Evolutionary conservation across 37 sponge, comb jelly and placozoan species (phyloP).

Genomic region (Oscarella lobularis): DNA sequence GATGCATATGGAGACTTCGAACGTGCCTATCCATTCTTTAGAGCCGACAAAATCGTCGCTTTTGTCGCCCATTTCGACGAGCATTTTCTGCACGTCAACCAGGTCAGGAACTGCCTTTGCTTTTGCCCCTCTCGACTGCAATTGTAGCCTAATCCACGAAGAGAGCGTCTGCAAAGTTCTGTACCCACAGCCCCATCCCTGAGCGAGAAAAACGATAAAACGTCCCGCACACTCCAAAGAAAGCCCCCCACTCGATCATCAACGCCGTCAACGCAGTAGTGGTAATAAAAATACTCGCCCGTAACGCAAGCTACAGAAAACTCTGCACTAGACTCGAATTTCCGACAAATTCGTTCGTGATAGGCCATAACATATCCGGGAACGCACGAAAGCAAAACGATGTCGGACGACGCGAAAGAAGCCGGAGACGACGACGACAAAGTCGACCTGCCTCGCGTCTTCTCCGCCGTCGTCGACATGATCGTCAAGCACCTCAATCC

Average conservation of each 20-base stretch:
- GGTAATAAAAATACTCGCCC: background rate
- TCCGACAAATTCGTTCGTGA: no score
- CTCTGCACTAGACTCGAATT: no score
- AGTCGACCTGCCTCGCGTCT: no score
- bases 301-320: background rate
- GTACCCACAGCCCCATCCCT: slow-evolving; percentile 1
- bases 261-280: background rate
- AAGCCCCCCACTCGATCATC: background rate
- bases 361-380: no score
- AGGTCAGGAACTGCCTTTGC: background rate
- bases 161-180: background rate
- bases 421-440: no score
- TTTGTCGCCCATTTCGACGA: background rate
- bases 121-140: background rate
- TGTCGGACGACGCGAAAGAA: no score
- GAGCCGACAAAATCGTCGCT: background rate
- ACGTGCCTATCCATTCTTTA: background rate
- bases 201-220: background rate
- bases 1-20: background rate
- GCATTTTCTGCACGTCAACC: background rate
- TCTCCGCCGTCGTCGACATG: no score
- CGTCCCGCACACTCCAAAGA: no score
- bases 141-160: background rate
- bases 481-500: no score
- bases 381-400: no score